phyloP scores from a whole-genome alignment of 2,797 vertebrate genomes.

The Zenarchopterus dispar region DNA sequence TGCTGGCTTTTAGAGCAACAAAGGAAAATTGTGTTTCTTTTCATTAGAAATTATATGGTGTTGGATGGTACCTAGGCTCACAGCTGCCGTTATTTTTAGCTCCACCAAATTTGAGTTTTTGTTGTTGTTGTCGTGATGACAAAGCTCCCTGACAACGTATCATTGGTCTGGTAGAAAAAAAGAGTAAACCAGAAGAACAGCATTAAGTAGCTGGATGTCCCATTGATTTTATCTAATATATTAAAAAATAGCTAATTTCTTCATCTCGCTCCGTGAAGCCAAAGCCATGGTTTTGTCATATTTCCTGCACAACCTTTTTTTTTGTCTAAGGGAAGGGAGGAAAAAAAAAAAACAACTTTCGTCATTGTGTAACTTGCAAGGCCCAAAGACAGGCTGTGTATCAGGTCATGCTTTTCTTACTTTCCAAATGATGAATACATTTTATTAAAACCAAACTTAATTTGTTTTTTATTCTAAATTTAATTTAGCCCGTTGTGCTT shows the following conservation, averaged over 20 bases:
- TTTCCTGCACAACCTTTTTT: constrained; percentile 20
- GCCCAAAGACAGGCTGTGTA: constrained; percentile 2
- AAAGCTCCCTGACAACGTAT: too few species aligned
- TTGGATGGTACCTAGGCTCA: too few species aligned
- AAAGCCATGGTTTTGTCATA: constrained; percentile 37
- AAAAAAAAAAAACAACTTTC: constrained; percentile 35
- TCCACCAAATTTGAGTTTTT: too few species aligned
- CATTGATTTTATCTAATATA: constrained; percentile 12
- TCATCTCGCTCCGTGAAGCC: constrained; percentile 55
- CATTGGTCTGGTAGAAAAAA: too few species aligned
- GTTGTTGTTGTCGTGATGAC: too few species aligned
- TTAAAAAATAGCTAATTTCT: constrained; percentile 8
- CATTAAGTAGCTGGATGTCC: not conserved
- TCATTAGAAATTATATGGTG: too few species aligned
- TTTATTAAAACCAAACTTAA: not conserved
- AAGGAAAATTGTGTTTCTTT: too few species aligned
- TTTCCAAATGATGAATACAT: not conserved
- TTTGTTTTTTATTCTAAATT: not conserved
- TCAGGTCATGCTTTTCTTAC: not conserved
- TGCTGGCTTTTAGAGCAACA: too few species aligned
- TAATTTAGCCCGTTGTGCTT: too few species aligned
- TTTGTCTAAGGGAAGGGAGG: constrained; percentile 11
- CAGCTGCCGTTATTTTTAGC: too few species aligned
- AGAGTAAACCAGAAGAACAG: too few species aligned
- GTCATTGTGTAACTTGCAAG: constrained; percentile 11